Conservation (phyloP, 2,888 invertebrate genomes). For the Fragum sueziense region DNA sequence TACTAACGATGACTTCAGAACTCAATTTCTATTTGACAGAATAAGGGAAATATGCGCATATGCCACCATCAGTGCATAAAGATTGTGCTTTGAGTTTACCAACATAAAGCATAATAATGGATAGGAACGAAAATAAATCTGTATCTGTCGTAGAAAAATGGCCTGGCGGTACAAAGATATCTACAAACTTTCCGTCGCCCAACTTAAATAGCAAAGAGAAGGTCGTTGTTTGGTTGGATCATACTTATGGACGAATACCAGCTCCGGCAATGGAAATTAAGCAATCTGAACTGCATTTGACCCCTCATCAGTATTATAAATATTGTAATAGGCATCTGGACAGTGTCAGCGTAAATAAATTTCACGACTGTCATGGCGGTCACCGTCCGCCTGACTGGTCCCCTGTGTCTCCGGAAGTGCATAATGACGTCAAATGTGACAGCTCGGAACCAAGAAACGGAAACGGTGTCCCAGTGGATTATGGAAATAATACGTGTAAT, state of each 20-base stretch:
- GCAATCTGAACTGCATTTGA: background rate
- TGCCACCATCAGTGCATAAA: too few relatives aligned
- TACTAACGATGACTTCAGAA: too few relatives aligned
- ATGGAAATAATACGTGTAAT: slow-evolving; percentile 27
- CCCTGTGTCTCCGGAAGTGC: background rate
- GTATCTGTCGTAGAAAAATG: too few relatives aligned
- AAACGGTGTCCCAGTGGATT: slow-evolving; percentile 2
- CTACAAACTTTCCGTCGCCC: too few relatives aligned
- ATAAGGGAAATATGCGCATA: too few relatives aligned
- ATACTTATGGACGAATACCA: background rate
- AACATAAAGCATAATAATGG: too few relatives aligned
- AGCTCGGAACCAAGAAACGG: background rate
- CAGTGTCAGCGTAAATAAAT: background rate
- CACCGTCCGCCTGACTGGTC: background rate
- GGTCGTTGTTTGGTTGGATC: background rate
- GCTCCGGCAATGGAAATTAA: background rate
- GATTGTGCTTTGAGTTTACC: too few relatives aligned
- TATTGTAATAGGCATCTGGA: background rate
- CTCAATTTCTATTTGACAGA: too few relatives aligned
- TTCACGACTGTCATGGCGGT: background rate
- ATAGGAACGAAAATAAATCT: too few relatives aligned
- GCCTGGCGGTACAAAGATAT: too few relatives aligned
- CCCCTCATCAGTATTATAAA: background rate
- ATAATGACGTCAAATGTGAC: background rate
- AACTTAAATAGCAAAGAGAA: background rate